These are phyloP conservation scores for Elephantulus edwardii DNA, from an alignment of 2,113 vertebrate genomes.

Conservation along the genomic window DNA sequence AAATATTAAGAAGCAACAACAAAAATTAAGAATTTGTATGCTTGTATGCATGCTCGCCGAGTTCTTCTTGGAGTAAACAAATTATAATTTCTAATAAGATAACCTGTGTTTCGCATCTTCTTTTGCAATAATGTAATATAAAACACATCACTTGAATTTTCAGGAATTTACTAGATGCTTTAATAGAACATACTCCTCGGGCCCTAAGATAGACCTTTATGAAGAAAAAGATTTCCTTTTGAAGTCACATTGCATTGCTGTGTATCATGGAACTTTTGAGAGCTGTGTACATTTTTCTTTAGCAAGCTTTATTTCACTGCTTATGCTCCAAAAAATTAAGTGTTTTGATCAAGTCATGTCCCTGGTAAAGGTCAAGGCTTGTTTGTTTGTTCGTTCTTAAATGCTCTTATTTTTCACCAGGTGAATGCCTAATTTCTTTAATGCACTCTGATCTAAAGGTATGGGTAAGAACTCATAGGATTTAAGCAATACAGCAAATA, in stretches of 20 bases:
- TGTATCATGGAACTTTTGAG: background rate
- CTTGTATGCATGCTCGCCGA: background rate
- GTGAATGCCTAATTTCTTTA: background rate
- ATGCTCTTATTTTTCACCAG: background rate
- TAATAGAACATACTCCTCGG: background rate
- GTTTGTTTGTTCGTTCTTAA: background rate
- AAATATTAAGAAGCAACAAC: slow-evolving; percentile 15
- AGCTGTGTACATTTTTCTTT: background rate
- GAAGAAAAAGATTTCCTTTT: background rate
- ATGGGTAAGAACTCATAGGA: background rate
- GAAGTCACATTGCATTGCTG: background rate
- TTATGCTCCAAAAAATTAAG: background rate
- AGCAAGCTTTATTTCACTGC: background rate
- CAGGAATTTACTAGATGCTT: slow-evolving; percentile 26
- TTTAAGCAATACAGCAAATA: slow-evolving; percentile 4
- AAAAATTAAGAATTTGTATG: background rate
- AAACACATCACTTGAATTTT: background rate
- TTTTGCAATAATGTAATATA: background rate
- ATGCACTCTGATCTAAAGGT: background rate
- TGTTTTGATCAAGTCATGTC: background rate
- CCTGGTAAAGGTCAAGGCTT: background rate
- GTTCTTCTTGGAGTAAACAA: background rate
- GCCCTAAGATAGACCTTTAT: background rate
- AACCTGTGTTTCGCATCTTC: background rate
- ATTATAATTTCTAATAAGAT: background rate